Evolutionary conservation across 2,888 invertebrate species (phyloP), one percentile per base, ranked within the genome.

Genomic region (Cosmia pyralina): DNA sequence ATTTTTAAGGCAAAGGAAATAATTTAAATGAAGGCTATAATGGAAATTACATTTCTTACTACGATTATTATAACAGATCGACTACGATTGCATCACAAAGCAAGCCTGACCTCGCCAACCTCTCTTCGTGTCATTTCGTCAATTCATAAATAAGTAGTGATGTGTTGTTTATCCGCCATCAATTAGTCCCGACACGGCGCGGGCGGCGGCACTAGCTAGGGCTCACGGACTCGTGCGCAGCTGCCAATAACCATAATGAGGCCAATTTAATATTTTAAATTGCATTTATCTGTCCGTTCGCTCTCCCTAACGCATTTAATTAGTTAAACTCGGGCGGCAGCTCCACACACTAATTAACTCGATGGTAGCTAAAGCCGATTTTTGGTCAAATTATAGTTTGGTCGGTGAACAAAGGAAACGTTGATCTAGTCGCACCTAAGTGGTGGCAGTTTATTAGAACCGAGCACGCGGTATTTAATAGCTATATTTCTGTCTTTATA

Each of bases 241-340:
- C 38, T 41, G 48, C 58, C 77, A 46, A 71, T 76, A 44, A 52
- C 34, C 2, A 46, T 50, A 50, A 53, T 38, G 15, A 15, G 11
- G 19, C 7, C 38, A 38, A 50, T 55, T 63, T 13, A 64, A 60
- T 71, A 58, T 67, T 76, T 67, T 58, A 76, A 71, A 76, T 66
- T 58, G 48, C 15, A 63, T 66, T 55, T 50, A 60, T 22, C 41
- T 44, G n/a, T 13, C 22, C 15, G 5, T 28, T 13, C 41, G 65
- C 19, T 22, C 22, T 41, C 38, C 38, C 4, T 34, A 19, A 73
- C 52, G 34, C n/a, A 62, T 55, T 57, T 70, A 65, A 72, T 65
- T 28, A 77, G 41, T 19, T 10, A 17, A 17, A 38, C 57, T 57
- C 52, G n/a, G 19, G 15, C 7, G n/a, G 52, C 15, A 28, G 28